These are phyloP conservation scores for Melanerpes formicivorus DNA, from an alignment of 2,113 vertebrate genomes.

Conservation along the genomic window DNA sequence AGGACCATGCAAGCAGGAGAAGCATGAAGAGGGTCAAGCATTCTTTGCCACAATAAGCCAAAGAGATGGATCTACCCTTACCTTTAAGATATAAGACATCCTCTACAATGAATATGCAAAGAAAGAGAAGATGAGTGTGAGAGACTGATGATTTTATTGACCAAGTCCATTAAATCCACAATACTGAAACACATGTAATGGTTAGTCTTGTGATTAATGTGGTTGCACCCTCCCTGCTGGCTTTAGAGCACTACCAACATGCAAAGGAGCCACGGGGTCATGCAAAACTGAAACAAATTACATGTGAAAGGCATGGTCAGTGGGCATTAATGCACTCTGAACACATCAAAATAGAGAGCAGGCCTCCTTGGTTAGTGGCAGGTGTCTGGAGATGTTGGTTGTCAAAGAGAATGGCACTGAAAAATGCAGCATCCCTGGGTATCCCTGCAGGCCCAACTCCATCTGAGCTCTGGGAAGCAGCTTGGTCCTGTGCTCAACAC, in stretches of 20 bases:
- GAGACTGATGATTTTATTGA: conserved; percentile 79
- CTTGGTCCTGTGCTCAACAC: neutral
- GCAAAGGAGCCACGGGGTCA: conserved; percentile 68
- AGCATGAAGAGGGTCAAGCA: conserved; percentile 65
- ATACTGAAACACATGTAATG: conserved; percentile 71
- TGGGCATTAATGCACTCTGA: conserved; percentile 60
- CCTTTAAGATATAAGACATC: conserved; percentile 99
- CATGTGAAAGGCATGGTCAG: conserved; percentile 36
- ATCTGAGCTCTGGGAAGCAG: neutral
- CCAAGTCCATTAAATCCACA: conserved; percentile 75
- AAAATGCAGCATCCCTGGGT: neutral
- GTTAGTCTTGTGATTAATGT: conserved; percentile 75
- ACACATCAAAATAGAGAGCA: conserved; percentile 55
- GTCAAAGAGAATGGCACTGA: neutral
- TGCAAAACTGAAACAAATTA: conserved; percentile 68
- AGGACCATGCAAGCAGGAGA: conserved; percentile 62
- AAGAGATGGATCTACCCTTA: conserved; percentile 88
- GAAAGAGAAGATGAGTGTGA: conserved; percentile 90
- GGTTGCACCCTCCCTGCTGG: conserved; percentile 50
- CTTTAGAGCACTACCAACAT: conserved; percentile 71
- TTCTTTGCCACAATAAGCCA: conserved; percentile 69
- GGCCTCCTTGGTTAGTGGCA: conserved; percentile 67
- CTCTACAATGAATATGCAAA: conserved; percentile 94
- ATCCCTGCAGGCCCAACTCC: fast-evolving
- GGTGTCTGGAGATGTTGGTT: conserved; percentile 22